Conservation (phyloP, 2,113 vertebrate species). For the Patagioenas fasciata region DNA sequence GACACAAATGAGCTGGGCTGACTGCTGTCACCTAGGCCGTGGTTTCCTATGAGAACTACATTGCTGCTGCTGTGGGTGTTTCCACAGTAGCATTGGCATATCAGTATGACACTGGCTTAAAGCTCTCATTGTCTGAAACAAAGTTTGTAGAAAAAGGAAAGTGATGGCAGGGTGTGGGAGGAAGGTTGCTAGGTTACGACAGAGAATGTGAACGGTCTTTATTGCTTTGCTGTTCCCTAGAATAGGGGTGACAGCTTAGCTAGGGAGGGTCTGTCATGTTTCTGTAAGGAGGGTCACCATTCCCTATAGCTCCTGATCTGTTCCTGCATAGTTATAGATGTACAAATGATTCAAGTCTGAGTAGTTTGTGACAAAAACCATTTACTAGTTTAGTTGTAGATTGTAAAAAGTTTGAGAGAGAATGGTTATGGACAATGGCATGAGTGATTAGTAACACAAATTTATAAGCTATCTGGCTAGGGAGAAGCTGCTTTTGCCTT, state of each 20-base stretch:
- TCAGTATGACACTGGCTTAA: not conserved
- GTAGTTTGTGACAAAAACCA: not conserved
- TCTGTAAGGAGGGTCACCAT: not conserved
- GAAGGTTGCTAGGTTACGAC: not conserved
- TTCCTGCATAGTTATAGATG: not conserved
- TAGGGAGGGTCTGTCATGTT: not conserved
- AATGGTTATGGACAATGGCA: not conserved
- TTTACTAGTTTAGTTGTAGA: not conserved
- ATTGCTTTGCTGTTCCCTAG: not conserved
- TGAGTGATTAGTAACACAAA: not conserved
- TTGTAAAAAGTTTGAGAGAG: not conserved
- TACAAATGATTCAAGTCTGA: not conserved
- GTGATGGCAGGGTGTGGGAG: not conserved
- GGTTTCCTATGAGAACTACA: not conserved
- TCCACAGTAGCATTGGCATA: not conserved
- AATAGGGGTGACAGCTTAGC: not conserved
- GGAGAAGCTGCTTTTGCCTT: not conserved
- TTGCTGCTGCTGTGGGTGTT: not conserved
- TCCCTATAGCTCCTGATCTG: fast-evolving
- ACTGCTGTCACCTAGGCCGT: not conserved
- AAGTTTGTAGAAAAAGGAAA: not conserved
- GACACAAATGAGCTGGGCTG: not conserved
- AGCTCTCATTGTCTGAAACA: not conserved
- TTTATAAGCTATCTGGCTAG: not conserved
- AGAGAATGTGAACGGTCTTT: not conserved